Base-by-base conservation (phyloP, 2,113 vertebrate genomes). In the Mustela lutreola region DNA sequence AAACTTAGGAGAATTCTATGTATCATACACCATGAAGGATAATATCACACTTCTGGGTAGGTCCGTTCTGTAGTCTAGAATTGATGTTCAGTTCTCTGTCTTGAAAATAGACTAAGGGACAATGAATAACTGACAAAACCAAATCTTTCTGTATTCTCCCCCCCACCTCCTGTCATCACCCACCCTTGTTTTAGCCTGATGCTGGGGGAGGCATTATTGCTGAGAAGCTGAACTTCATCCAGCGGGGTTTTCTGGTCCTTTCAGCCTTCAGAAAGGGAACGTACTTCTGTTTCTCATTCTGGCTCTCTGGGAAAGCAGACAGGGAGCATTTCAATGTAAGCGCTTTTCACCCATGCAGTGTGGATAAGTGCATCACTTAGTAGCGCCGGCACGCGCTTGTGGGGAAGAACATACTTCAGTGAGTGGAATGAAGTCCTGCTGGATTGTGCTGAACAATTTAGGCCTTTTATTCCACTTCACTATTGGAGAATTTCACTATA, bases 401-500 rank as follows among this genome's bases (percentile, higher is more conserved):
- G 65, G 92, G 92, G 91, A 87, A 89, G 90, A 87, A 75, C 85
- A 26, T 75, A 87, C 86, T 97, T 94, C 83, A 90, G 42, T 62
- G 86, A 94, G 86, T 88, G 50, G 90, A 45, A 48, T 36, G 96
- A 96, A 96, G 87, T 80, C 78, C 90, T 12, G 33, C 82, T 90
- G 86, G 95, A 92, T 79, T 89, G 83, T 71, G 94, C 65, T 39
- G 62, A 92, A 89, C 75, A 95, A 96, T 97, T 97, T 97, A 94
- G 56, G 14, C 86, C 94, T 96, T 96, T 97, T 95, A 90, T 96
- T 95, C 67, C 89, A 97, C 62, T 97, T 84, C 45, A 58, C 60
- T 45, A 56, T 28, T 94, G 63, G 62, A 94, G 83, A 92, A 97
- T 95, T 97, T 97, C 87, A 87, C 58, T 86, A 50, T 93, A 73